These are phyloP conservation scores for Cyanistes caeruleus DNA, from an alignment of 2,113 vertebrate species.

Conservation along the genomic window DNA sequence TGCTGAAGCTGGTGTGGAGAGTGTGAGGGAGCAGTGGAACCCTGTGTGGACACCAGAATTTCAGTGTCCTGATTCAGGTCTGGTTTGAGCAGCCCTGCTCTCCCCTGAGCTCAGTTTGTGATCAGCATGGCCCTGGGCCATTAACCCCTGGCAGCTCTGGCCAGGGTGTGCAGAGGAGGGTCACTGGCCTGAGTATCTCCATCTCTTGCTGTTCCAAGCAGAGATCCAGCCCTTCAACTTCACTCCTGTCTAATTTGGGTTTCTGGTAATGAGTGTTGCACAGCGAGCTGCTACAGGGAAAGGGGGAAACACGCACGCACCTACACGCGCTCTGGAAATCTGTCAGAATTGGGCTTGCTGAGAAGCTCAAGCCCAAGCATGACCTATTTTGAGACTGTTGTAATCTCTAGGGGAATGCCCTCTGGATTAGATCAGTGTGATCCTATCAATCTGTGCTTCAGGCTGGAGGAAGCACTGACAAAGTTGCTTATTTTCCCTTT, in stretches of 20 bases:
- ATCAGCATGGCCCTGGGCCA: neutral
- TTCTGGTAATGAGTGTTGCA: neutral
- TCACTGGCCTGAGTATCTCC: neutral
- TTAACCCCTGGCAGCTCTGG: neutral
- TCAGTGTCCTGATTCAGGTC: accelerated
- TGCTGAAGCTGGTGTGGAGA: neutral
- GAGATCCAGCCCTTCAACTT: neutral
- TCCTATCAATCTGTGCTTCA: neutral
- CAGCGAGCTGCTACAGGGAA: neutral
- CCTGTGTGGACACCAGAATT: neutral
- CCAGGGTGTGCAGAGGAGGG: neutral
- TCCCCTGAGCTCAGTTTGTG: accelerated
- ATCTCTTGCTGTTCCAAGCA: neutral
- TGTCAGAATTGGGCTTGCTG: conserved; percentile 23
- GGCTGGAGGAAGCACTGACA: neutral
- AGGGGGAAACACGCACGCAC: neutral
- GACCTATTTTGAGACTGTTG: conserved; percentile 53
- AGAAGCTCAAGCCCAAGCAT: conserved; percentile 23
- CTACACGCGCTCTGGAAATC: neutral
- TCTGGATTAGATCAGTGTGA: conserved; percentile 46
- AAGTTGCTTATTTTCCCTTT: conserved; percentile 8
- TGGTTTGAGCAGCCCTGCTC: neutral
- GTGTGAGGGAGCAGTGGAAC: neutral
- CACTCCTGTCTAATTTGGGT: neutral
- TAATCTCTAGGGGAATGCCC: conserved; percentile 60